Conservation (phyloP, 2,113 vertebrate species). For the Perognathus longimembris region DNA sequence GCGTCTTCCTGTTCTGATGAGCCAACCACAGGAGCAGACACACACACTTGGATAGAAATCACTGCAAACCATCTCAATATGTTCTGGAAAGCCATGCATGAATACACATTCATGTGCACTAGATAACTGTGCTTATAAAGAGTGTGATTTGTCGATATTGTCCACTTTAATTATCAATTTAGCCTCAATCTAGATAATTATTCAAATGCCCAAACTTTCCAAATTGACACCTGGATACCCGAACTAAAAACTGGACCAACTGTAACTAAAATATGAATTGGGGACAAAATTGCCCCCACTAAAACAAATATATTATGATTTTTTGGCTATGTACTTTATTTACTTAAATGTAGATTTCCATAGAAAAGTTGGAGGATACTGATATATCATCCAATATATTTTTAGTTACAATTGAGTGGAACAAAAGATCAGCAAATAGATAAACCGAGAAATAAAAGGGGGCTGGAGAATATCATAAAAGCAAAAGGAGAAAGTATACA, state of each 20-base stretch:
- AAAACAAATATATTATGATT: background rate
- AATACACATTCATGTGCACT: background rate
- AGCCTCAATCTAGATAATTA: background rate
- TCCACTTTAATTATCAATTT: background rate
- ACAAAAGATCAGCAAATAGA: background rate
- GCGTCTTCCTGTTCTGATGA: background rate
- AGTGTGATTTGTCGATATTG: background rate
- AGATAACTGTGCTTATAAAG: background rate
- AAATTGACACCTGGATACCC: background rate
- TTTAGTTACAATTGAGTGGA: background rate
- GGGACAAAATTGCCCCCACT: background rate
- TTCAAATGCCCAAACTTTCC: background rate
- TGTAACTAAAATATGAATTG: background rate
- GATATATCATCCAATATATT: background rate
- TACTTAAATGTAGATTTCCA: background rate
- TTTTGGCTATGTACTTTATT: background rate
- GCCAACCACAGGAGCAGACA: background rate
- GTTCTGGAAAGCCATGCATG: background rate
- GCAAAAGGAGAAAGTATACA: background rate
- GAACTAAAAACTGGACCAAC: background rate
- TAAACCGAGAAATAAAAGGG: background rate
- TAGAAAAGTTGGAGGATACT: background rate
- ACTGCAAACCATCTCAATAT: background rate
- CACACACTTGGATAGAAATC: background rate
- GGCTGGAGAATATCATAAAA: background rate